Percentiles rank a stretch among this genome's conserved stretches.
phyloP scores from a whole-genome alignment of 2,113 vertebrate species.

The Haemorhous mexicanus region DNA sequence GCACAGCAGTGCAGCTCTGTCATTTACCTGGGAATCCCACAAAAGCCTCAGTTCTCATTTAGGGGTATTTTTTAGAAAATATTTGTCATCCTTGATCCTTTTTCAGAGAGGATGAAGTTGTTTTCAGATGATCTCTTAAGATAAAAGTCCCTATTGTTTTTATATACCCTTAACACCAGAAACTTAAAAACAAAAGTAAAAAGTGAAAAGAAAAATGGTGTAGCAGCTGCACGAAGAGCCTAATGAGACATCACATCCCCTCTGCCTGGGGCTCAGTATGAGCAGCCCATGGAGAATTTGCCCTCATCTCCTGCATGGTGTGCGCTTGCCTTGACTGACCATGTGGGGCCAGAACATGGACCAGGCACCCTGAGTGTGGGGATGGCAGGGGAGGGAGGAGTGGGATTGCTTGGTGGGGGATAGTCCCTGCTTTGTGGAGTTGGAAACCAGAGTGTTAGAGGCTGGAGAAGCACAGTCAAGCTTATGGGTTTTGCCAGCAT shows the following conservation, averaged over 20 bases:
- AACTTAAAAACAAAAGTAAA: background rate
- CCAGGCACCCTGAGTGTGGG: background rate
- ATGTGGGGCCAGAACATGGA: background rate
- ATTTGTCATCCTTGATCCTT: background rate
- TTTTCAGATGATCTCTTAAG: background rate
- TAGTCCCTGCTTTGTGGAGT: background rate
- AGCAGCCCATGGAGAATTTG: background rate
- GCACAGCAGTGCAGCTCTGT: background rate
- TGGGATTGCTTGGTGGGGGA: background rate
- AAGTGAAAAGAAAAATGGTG: background rate
- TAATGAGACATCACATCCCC: background rate
- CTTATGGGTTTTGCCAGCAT: background rate
- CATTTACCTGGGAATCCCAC: conserved; percentile 24
- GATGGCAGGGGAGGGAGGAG: background rate
- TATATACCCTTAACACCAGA: background rate
- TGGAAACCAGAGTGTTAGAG: background rate
- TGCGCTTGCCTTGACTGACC: background rate
- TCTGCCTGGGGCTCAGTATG: background rate
- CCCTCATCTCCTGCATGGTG: background rate
- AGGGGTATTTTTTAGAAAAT: conserved; percentile 3
- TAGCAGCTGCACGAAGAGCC: background rate
- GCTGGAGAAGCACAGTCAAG: background rate
- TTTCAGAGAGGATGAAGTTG: background rate
- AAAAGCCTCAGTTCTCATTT: background rate
- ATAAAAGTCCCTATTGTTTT: background rate